Conservation (phyloP, 1,140 invertebrate genomes). For the Pogonomyrmex californicus region DNA sequence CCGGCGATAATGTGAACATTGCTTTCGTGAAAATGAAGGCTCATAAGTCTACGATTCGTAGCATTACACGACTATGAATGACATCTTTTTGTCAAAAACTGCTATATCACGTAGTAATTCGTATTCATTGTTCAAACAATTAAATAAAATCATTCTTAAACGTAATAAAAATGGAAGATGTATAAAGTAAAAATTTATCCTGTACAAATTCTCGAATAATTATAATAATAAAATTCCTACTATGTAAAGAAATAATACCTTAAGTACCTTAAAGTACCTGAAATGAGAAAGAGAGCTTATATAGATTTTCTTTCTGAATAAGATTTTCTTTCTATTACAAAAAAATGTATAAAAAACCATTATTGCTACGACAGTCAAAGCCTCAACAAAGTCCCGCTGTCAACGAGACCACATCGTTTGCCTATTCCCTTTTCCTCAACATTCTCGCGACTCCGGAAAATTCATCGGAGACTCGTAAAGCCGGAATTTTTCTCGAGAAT, state of each 20-base stretch:
- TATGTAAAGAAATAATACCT: neutral
- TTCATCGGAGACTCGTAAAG: neutral
- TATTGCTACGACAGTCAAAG: neutral
- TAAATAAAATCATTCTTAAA: neutral
- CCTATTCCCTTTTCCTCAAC: constrained; percentile 2
- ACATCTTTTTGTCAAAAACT: neutral
- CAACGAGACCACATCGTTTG: neutral
- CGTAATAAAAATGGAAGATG: neutral
- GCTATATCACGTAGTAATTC: too few relatives aligned
- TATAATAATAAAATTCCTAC: neutral
- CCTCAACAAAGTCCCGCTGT: neutral
- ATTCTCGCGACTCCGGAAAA: neutral
- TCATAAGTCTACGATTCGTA: neutral
- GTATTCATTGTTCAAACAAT: neutral
- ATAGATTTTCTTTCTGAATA: neutral
- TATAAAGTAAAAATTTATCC: constrained; percentile 1
- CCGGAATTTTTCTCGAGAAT: constrained; percentile 24
- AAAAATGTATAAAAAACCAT: neutral
- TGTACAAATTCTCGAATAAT: neutral
- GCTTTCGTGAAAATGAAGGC: constrained; percentile 11
- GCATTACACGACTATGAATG: neutral
- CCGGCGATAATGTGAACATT: constrained; percentile 14
- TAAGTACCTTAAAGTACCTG: neutral
- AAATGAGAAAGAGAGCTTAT: neutral
- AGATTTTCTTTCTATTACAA: neutral